Evolutionary conservation across 2,888 invertebrate species (phyloP), one percentile per base, ranked within the genome.

Genomic region (Drosophila mercatorum): DNA sequence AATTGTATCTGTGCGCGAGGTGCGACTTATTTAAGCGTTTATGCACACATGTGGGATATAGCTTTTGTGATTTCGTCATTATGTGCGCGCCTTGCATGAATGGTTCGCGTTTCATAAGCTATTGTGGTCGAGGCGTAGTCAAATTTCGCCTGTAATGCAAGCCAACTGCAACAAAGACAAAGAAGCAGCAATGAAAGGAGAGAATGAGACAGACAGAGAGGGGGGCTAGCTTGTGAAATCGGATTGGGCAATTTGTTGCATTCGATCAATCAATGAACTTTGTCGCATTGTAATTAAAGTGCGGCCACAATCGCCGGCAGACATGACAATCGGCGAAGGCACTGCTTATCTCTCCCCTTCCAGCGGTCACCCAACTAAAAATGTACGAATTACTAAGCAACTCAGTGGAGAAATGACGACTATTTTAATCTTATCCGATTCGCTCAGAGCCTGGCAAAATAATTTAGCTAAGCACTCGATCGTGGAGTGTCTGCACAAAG

Each of bases 61-160:
- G 8, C 14, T 63, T 55, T 49, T 58, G 38, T 38, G 59, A 46
- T 70, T 64, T 64, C 57, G 47, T 26, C 59, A 72, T 61, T 82
- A 81, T 67, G 68, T 63, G 66, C 62, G 68, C 67, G 82, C 80
- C 76, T 86, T 86, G 85, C 82, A 69, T 70, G 80, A 78, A 59
- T 77, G 84, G 68, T 55, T 86, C 72, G 67, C 69, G 78, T 83
- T 85, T 80, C 83, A 73, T 71, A 72, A 72, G 68, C 66, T 69
- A 79, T 81, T 70, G 80, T 67, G 86, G 80, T 74, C 49, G 71
- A 79, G 85, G 31, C 52, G 69, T 83, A 88, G 83, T 85, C 79
- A 75, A 83, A 83, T 88, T 83, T 79, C 78, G 57, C 56, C 41
- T 55, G 81, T 75, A 79, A 80, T 71, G 57, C 68, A 77, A 81